A percentile compares a stretch with the other conserved stretches of the same genome.
Conservation (phyloP, 2,888 invertebrate genomes). For the Chloroclysta siterata region DNA sequence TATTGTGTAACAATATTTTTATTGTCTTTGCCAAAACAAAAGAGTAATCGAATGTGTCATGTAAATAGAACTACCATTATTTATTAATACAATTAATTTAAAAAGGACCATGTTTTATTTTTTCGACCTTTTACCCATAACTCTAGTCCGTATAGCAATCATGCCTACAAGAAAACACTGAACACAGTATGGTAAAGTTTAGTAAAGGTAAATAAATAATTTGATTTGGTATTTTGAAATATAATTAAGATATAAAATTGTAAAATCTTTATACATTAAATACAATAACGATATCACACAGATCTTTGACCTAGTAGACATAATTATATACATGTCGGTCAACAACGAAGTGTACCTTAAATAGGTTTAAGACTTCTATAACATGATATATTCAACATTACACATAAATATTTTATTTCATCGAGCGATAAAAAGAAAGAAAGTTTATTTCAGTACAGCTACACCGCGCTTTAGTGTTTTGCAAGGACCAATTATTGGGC, state of each 20-base stretch:
- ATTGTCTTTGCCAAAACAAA: conserved; percentile 85
- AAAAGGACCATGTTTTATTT: conserved; percentile 71
- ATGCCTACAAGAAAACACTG: neutral
- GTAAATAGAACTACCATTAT: conserved; percentile 86
- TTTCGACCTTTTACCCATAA: conserved; percentile 10
- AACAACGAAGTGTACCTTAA: too few relatives aligned
- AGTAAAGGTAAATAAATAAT: conserved; percentile 1
- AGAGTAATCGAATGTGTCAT: conserved; percentile 84
- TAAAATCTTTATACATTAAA: conserved; percentile 27
- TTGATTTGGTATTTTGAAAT: conserved; percentile 27
- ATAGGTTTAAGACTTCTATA: too few relatives aligned
- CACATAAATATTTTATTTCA: too few relatives aligned
- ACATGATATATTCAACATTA: too few relatives aligned
- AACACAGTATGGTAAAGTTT: neutral
- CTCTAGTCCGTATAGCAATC: neutral
- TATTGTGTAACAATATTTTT: conserved; percentile 81
- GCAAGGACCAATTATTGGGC: too few relatives aligned
- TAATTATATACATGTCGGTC: too few relatives aligned
- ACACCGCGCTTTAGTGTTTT: too few relatives aligned
- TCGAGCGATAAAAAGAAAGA: too few relatives aligned
- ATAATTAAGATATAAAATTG: conserved; percentile 33
- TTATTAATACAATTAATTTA: conserved; percentile 85
- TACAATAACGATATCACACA: conserved; percentile 27
- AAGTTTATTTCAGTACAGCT: too few relatives aligned
- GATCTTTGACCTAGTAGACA: conserved; percentile 22